phyloP scores from a whole-genome alignment of 2,113 vertebrate species.

The Vulpes ferrilata region DNA sequence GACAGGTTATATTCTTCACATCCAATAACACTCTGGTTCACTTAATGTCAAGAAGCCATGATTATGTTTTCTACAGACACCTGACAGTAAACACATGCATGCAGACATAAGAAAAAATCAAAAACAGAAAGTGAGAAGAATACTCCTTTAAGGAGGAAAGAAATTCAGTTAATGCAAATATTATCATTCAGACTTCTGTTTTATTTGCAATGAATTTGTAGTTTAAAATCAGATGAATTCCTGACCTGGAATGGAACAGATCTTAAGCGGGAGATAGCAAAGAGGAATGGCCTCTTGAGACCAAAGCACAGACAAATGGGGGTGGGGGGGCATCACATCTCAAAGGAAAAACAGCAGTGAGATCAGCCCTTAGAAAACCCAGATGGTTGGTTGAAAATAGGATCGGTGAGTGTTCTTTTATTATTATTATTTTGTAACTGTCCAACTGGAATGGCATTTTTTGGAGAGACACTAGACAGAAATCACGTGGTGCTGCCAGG shows the following conservation, averaged over 20 bases:
- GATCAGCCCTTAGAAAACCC: background rate
- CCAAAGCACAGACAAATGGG: background rate
- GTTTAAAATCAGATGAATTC: conserved; percentile 68
- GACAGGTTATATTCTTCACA: background rate
- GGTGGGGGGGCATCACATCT: background rate
- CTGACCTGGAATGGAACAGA: background rate
- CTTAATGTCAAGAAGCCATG: background rate
- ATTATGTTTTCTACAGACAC: background rate
- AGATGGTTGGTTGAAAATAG: conserved; percentile 2
- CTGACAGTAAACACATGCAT: background rate
- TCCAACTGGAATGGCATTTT: conserved; percentile 64
- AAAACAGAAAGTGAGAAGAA: background rate
- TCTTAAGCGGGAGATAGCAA: background rate
- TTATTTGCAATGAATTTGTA: conserved; percentile 68
- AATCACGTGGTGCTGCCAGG: conserved; percentile 13
- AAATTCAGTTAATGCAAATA: conserved; percentile 74
- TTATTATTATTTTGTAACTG: background rate
- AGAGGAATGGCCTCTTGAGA: background rate
- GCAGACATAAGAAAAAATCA: background rate
- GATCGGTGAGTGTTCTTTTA: background rate
- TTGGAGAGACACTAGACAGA: conserved; percentile 61
- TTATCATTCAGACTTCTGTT: conserved; percentile 65
- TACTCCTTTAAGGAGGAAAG: background rate
- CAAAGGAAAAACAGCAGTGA: conserved; percentile 38
- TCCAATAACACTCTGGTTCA: background rate